These are phyloP conservation scores for Drosophila phalerata DNA, from an alignment of 2,888 invertebrate species.

Conservation along the genomic window DNA sequence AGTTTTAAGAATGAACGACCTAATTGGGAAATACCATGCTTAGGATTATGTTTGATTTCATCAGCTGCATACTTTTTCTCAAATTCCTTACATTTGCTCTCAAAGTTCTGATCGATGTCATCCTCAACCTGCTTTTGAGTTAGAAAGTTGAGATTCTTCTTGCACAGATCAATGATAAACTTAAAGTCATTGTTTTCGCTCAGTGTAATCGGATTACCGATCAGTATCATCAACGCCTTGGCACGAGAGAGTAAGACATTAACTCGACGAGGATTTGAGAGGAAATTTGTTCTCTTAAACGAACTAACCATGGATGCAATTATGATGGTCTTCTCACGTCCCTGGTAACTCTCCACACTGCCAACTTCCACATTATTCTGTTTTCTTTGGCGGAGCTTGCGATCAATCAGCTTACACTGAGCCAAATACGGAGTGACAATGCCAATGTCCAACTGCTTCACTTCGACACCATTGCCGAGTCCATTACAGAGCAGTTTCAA, in stretches of 20 bases:
- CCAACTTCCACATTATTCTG: conserved; percentile 88
- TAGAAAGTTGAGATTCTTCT: conserved; percentile 1
- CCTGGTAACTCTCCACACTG: conserved; percentile 95
- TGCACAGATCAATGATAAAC: conserved; percentile 75
- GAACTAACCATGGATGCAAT: conserved; percentile 92
- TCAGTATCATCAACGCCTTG: conserved; percentile 87
- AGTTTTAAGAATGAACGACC: background rate
- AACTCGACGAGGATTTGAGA: conserved; percentile 85
- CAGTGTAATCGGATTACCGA: conserved; percentile 86
- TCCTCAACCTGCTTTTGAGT: background rate
- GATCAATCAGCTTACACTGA: conserved; percentile 80
- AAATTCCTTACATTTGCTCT: background rate
- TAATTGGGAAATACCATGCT: background rate
- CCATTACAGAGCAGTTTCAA: conserved; percentile 84
- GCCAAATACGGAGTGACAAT: conserved; percentile 87
- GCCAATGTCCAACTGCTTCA: conserved; percentile 86
- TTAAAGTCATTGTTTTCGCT: conserved; percentile 73
- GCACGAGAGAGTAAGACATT: conserved; percentile 89
- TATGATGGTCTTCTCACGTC: conserved; percentile 92
- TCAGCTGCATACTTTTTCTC: background rate
- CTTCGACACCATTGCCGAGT: conserved; percentile 83
- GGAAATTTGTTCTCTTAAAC: conserved; percentile 69
- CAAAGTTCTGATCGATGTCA: background rate
- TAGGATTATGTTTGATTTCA: background rate
- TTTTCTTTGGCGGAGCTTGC: conserved; percentile 40